Evolutionary conservation across 2,888 invertebrate genomes (phyloP), one percentile per base, ranked within the genome.

Genomic region (Exephanes ischioxanthus): DNA sequence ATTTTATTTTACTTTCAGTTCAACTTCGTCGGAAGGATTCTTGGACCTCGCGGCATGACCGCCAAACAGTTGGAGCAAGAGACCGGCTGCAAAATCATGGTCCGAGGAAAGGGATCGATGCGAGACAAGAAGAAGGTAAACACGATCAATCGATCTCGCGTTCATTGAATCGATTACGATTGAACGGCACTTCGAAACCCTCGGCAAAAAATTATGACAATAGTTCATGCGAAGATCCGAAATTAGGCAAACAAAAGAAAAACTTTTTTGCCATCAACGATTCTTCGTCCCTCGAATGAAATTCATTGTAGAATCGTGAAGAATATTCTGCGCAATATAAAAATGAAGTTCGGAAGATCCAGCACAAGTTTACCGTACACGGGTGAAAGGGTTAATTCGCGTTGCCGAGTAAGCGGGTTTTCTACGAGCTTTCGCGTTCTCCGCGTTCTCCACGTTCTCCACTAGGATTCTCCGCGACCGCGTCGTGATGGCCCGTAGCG

Each of bases 21-120:
- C 95, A 99, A 99, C 96, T 99, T 99, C 95, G 99, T 99, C 93
- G 99, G 99, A 93, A 97, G 99, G 95, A 99, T 99, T 95, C 96
- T 99, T 94, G 99, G 99, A 77, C 99, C 99, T 89, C 96, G 99
- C 92, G 99, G 99, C 91, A 99, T 99, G 99, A 99, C 99, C 89
- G 99, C 99, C 78, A 99, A 99, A 95, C 99, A 99, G 96, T 95
- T 99, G 94, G 99, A 99, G 95, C 99, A 99, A 95, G 99, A 99
- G 96, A 99, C 99, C 92, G 99, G 99, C 91, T 99, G 99, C 95
- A 99, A 99, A 97, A 99, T 99, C 94, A 99, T 99, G 99, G 99
- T 99, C 93, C 96, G 99, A 95, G 99, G 99, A 94, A 99, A 99
- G 95, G 99, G 99, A 88, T 99, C 99, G 85, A 99, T 99, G 99